Evolutionary conservation across 2,888 invertebrate genomes (phyloP).

Genomic region (Ophion ventricosus): DNA sequence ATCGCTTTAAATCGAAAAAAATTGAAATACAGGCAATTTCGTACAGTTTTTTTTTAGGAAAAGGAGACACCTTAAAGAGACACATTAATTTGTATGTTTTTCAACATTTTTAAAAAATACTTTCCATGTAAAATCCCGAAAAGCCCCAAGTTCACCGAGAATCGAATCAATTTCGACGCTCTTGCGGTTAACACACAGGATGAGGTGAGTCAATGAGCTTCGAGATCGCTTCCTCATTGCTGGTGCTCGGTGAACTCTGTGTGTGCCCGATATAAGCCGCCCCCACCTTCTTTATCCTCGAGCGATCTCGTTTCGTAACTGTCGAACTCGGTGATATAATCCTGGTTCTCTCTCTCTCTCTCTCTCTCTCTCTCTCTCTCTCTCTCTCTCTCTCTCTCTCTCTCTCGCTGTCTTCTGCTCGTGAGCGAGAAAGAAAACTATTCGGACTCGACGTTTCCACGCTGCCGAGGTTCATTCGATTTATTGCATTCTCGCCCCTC

Average conservation of each 20-base stretch:
- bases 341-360: background rate
- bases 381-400: too few relatives aligned
- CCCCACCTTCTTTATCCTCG: slow-evolving; percentile 8
- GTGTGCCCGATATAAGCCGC: background rate
- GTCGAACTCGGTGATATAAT: slow-evolving; percentile 33
- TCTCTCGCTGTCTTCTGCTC: background rate
- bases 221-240: slow-evolving; percentile 43
- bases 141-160: background rate
- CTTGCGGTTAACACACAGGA: background rate
- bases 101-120: background rate
- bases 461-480: background rate
- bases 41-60: too few relatives aligned
- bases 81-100: background rate
- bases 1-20: too few relatives aligned
- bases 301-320: slow-evolving; percentile 41
- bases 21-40: too few relatives aligned
- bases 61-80: background rate
- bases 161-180: slow-evolving; percentile 24
- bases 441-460: slow-evolving; percentile 3
- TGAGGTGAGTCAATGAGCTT: slow-evolving; percentile 26
- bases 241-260: slow-evolving; percentile 39
- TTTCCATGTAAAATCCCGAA: background rate
- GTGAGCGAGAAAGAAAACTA: slow-evolving; percentile 53
- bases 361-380: background rate
- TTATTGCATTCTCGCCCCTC: background rate